Conservation (phyloP, 2,113 vertebrate species). For the Hirundichthys speculiger region DNA sequence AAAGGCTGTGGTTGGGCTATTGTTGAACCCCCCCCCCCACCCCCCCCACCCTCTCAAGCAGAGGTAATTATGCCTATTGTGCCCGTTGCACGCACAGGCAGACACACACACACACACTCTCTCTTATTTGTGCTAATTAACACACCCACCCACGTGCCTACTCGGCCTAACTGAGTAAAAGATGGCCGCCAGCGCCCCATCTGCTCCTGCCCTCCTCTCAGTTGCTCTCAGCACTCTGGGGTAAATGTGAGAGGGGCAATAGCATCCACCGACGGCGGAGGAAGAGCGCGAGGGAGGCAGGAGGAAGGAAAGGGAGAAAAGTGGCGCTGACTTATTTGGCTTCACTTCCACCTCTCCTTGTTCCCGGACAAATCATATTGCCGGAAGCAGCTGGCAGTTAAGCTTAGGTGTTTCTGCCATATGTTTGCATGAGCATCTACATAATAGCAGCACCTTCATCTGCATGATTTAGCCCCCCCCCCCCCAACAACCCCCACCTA, state of each 20-base stretch:
- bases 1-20: constrained; percentile 80
- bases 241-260: constrained; percentile 55
- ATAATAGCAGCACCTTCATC: constrained; percentile 33
- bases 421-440: constrained; percentile 22
- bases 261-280: constrained; percentile 21
- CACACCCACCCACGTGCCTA: constrained; percentile 76
- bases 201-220: constrained; percentile 68
- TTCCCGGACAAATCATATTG: background rate
- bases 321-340: background rate
- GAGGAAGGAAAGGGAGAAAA: background rate
- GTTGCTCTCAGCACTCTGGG: constrained; percentile 44
- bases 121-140: constrained; percentile 75
- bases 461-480: constrained; percentile 37
- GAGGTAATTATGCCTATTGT: constrained; percentile 80
- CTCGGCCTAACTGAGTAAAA: constrained; percentile 77
- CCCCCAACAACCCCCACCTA: constrained; percentile 17
- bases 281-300: background rate
- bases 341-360: too few relatives aligned
- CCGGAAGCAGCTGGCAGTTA: constrained; percentile 1
- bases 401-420: constrained; percentile 10
- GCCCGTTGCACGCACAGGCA: constrained; percentile 49
- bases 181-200: constrained; percentile 80
- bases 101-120: constrained; percentile 54
- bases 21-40: constrained; percentile 69
- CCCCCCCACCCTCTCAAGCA: constrained; percentile 70